These are phyloP conservation scores for Rissa tridactyla DNA, from an alignment of 2,113 vertebrate species.

Conservation along the genomic window DNA sequence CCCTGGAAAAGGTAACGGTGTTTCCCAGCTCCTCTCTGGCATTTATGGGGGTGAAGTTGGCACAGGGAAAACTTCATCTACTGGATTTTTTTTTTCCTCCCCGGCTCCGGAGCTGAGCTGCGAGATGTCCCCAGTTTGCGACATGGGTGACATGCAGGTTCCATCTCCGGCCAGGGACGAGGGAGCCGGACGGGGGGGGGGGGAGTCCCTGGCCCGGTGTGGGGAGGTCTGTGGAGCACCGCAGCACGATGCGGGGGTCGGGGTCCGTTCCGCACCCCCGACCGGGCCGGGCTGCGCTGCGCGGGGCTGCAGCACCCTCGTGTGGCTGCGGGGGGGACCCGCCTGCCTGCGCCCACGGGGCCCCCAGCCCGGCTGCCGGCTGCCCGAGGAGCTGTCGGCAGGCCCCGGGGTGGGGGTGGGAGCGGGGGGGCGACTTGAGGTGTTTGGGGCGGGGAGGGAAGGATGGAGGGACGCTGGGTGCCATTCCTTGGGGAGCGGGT, in stretches of 20 bases:
- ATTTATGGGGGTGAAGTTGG: fast-evolving
- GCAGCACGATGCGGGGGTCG: background rate
- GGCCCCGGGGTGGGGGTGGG: no score
- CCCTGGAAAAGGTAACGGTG: fast-evolving
- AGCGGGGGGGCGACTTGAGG: no score
- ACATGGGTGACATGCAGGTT: fast-evolving
- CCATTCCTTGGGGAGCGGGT: fast-evolving
- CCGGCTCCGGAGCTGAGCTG: background rate
- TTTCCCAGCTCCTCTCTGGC: background rate
- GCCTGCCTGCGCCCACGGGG: background rate
- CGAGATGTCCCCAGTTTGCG: fast-evolving
- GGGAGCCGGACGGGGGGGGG: fast-evolving
- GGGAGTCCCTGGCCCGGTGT: no score
- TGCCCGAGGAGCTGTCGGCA: background rate
- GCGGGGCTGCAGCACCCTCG: conserved; percentile 49
- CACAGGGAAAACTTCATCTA: background rate
- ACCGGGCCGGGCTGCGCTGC: background rate
- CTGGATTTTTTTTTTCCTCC: background rate
- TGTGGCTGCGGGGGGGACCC: conserved; percentile 10
- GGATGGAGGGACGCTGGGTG: background rate
- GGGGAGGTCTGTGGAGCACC: background rate
- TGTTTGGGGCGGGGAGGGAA: background rate
- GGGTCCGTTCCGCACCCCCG: background rate
- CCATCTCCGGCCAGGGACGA: background rate
- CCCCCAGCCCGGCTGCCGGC: background rate